Conservation (phyloP, 1,140 invertebrate genomes). For the Brachystomella parvula region DNA sequence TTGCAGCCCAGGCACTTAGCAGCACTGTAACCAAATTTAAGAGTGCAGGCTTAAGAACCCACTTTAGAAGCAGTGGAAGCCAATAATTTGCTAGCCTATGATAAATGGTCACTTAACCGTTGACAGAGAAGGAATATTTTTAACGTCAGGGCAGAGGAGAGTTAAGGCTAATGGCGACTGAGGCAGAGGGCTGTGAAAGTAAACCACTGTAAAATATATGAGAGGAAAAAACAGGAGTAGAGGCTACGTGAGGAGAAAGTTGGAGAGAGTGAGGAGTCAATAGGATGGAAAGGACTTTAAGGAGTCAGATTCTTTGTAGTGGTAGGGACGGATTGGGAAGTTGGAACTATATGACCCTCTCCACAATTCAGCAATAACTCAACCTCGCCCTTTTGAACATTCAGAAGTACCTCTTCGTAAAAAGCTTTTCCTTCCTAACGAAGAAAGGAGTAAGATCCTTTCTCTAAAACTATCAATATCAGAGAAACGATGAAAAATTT, state of each 20-base stretch:
- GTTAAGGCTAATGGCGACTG: background rate
- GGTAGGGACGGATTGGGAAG: no score
- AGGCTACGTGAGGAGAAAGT: background rate
- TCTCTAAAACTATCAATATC: conserved; percentile 5
- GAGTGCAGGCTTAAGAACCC: no score
- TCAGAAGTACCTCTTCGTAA: background rate
- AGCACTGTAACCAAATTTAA: no score
- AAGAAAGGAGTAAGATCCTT: no score
- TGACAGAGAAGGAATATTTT: no score
- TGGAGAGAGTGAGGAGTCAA: background rate
- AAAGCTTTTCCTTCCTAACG: conserved; percentile 1
- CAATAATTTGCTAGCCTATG: no score
- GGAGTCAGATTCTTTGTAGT: background rate
- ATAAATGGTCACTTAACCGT: background rate
- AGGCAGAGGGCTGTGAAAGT: background rate
- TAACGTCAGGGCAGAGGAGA: background rate
- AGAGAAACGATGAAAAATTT: conserved; percentile 2
- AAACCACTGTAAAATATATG: background rate
- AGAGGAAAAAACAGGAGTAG: no score
- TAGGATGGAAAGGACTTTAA: background rate
- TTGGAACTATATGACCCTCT: no score
- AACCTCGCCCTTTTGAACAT: background rate
- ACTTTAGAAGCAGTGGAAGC: no score
- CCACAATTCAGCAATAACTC: background rate
- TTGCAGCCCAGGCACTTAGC: no score